A percentile compares a stretch with the other conserved stretches of the same genome.
These are phyloP conservation scores for Cephus pulcher DNA, from an alignment of 2,888 invertebrate genomes.

Conservation along the genomic window DNA sequence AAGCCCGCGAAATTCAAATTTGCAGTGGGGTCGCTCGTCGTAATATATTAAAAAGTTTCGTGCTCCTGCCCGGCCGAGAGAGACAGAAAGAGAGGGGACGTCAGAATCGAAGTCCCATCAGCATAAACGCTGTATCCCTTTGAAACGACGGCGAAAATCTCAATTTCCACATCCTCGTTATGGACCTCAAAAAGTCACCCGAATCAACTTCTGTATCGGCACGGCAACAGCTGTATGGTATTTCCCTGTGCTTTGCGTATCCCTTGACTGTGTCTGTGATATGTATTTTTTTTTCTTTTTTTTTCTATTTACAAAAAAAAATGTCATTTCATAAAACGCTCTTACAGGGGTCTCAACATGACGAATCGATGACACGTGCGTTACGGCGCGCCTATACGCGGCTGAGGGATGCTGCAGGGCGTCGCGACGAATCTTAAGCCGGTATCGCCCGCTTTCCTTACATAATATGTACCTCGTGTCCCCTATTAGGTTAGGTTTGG, in stretches of 20 bases:
- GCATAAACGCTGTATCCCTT: neutral
- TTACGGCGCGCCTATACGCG: neutral
- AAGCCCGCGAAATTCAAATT: neutral
- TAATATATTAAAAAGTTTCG: neutral
- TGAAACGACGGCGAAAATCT: neutral
- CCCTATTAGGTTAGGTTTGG: neutral
- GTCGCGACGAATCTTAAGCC: neutral
- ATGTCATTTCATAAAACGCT: neutral
- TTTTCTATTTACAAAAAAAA: neutral
- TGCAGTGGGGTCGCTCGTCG: neutral
- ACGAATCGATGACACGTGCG: neutral
- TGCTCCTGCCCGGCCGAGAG: neutral
- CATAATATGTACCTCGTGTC: neutral
- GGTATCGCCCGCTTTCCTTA: neutral
- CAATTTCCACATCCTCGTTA: neutral
- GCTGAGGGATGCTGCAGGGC: neutral
- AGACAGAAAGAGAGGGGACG: neutral
- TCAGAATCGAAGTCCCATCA: neutral
- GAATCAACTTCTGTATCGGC: neutral
- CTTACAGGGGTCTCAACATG: neutral
- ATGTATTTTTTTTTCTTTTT: too few species aligned
- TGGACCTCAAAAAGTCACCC: neutral
- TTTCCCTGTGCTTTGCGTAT: too few species aligned
- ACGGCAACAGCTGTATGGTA: neutral
- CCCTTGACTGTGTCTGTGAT: neutral